phyloP scores from a whole-genome alignment of 2,797 vertebrate species.

The Pseudochirops corinnae region DNA sequence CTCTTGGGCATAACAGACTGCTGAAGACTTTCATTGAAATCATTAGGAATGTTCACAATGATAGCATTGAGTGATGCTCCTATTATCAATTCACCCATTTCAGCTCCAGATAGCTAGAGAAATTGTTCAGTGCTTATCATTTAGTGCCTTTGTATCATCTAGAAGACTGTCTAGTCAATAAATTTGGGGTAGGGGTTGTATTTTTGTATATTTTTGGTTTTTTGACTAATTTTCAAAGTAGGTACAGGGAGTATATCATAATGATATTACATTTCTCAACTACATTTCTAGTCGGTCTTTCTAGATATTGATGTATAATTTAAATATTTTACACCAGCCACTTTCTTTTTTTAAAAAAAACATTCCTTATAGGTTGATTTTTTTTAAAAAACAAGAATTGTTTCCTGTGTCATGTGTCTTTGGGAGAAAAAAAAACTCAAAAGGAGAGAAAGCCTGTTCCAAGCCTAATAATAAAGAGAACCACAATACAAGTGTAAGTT shows the following conservation, averaged over 20 bases:
- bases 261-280: slow-evolving; percentile 8
- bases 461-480: slow-evolving; percentile 41
- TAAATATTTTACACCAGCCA: slow-evolving; percentile 31
- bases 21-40: slow-evolving; percentile 44
- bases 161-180: background rate
- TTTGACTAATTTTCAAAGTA: background rate
- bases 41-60: background rate
- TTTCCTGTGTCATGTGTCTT: background rate
- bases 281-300: background rate
- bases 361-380: background rate
- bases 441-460: slow-evolving; percentile 45
- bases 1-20: slow-evolving; percentile 41
- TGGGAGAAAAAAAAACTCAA: slow-evolving; percentile 9
- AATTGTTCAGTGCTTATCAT: background rate
- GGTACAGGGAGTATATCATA: background rate
- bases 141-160: background rate
- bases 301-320: background rate
- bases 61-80: background rate
- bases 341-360: background rate
- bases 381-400: background rate
- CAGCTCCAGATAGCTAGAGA: background rate
- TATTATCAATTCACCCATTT: background rate
- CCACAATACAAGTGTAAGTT: slow-evolving; percentile 7
- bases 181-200: background rate
- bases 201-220: background rate